Conservation (phyloP, 1,140 invertebrate genomes). For the Rhynchophorus ferrugineus region DNA sequence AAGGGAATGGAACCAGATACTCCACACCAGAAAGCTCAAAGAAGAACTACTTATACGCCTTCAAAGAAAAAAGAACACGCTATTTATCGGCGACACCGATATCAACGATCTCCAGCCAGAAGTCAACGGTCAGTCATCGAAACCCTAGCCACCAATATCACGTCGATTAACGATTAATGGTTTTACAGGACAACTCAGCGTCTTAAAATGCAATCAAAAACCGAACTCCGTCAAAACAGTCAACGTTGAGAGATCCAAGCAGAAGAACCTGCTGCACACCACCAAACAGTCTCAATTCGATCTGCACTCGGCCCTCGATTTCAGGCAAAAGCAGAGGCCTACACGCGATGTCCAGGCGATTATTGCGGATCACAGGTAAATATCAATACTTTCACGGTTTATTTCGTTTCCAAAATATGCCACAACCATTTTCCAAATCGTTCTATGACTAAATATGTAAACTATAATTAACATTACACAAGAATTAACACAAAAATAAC, state of each 20-base stretch:
- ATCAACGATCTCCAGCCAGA: conserved; percentile 14
- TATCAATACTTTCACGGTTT: neutral
- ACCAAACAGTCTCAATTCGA: conserved; percentile 44
- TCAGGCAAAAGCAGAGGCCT: conserved; percentile 55
- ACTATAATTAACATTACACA: too few species aligned
- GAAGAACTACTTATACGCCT: conserved; percentile 67
- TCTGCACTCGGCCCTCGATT: conserved; percentile 40
- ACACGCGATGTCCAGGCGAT: conserved; percentile 74
- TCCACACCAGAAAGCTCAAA: conserved; percentile 71
- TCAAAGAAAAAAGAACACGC: conserved; percentile 56
- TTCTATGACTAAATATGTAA: too few species aligned
- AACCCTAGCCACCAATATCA: neutral
- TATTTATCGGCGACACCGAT: conserved; percentile 35
- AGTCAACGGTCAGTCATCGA: conserved; percentile 6
- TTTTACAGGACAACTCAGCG: conserved; percentile 21
- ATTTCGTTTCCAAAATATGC: too few species aligned
- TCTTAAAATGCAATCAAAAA: conserved; percentile 25
- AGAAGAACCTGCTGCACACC: conserved; percentile 29
- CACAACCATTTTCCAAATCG: too few species aligned
- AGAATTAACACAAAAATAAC: too few species aligned
- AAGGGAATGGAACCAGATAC: conserved; percentile 74
- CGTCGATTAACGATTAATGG: neutral
- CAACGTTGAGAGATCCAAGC: conserved; percentile 19
- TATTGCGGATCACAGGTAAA: conserved; percentile 63
- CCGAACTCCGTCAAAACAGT: conserved; percentile 4